Percentiles rank a stretch among this genome's conserved stretches.
Evolutionary conservation across 2,113 vertebrate genomes (phyloP).

Genomic region (Archilochus colubris): DNA sequence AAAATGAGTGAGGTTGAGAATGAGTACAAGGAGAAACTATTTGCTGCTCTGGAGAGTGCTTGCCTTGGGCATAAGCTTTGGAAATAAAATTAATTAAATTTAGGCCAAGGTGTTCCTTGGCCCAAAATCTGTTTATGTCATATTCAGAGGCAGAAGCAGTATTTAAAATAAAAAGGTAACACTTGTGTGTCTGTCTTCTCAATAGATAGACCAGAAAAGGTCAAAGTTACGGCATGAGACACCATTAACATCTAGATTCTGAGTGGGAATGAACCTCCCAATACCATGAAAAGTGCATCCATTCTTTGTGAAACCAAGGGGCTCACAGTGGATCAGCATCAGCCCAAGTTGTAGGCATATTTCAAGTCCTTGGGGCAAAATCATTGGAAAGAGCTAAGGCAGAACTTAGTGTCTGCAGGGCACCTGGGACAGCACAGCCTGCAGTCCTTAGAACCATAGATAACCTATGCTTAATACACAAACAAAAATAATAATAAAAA

Average conservation of each 20-base stretch:
- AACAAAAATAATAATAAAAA: neutral
- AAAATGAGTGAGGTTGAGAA: neutral
- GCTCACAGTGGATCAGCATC: neutral
- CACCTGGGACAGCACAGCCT: neutral
- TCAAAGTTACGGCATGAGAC: neutral
- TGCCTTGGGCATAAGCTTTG: neutral
- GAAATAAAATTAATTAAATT: neutral
- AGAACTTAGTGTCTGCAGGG: neutral
- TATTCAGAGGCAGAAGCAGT: neutral
- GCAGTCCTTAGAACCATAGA: neutral
- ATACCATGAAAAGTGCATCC: neutral
- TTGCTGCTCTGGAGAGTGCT: neutral
- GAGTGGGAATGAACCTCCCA: neutral
- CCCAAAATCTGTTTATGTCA: neutral
- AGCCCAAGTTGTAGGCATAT: neutral
- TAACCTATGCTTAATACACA: neutral
- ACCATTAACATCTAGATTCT: neutral
- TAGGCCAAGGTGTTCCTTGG: neutral
- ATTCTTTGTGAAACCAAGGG: neutral
- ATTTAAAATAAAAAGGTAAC: neutral
- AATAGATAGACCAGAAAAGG: neutral
- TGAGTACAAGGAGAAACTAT: neutral
- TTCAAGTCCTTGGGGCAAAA: neutral
- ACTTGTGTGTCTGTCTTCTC: neutral
- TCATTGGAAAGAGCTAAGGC: neutral